phyloP scores from a whole-genome alignment of 2,113 vertebrate species.

The Sylvietta virens region DNA sequence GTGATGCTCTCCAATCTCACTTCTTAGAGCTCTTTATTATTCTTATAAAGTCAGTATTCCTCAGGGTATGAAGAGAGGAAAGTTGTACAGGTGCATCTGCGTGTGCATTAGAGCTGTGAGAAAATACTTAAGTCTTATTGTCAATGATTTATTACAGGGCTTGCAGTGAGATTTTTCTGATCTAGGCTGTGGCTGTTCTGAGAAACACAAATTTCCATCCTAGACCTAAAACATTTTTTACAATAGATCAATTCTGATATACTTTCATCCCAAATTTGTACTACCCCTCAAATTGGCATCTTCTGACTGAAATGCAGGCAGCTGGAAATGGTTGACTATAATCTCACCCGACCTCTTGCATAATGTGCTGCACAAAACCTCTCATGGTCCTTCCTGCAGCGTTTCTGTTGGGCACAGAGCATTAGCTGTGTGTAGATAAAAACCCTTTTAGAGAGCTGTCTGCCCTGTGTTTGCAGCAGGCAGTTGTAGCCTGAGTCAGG shows the following conservation, averaged over 20 bases:
- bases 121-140: background rate
- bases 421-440: background rate
- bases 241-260: background rate
- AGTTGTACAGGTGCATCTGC: background rate
- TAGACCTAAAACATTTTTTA: background rate
- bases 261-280: background rate
- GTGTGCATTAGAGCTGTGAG: background rate
- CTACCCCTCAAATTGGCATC: background rate
- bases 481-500: background rate
- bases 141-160: background rate
- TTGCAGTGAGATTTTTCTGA: background rate
- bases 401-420: background rate
- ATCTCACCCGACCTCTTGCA: background rate
- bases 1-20: background rate
- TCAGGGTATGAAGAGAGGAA: background rate
- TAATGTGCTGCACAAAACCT: background rate
- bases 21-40: background rate
- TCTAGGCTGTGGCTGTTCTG: background rate
- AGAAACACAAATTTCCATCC: background rate
- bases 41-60: background rate
- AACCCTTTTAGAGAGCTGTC: background rate
- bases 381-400: background rate
- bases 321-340: background rate
- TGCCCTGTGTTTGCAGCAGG: background rate
- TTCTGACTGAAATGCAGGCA: background rate